Evolutionary conservation across 2,888 invertebrate genomes (phyloP), one percentile per base, ranked within the genome.

Genomic region (Pegoplata infirma): DNA sequence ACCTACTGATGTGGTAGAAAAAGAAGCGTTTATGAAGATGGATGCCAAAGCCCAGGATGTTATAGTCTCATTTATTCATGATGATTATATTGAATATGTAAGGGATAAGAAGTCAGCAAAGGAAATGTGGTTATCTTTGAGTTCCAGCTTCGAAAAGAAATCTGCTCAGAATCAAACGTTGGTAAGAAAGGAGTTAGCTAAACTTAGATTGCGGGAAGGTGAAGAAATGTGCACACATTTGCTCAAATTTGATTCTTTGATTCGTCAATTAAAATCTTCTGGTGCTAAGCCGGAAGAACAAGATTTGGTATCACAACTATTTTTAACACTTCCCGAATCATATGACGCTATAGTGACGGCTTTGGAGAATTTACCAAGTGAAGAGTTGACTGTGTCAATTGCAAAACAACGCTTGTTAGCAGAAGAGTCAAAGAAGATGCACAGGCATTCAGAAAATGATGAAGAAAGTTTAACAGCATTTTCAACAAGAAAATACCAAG

Each of bases 1-100:
- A 6, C 53, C 53, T 14, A 14, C 17, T 21, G 81, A 92, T 82
- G 93, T 93, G 25, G 93, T 6, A 25, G 5, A 25, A 25, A 3
- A 6, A 6, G 25, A 25, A 25, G 25, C 3, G 25, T 25, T 25
- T 6, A 3, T 5, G 6, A 25, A 6, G 25, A 25, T 5, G 25
- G 25, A 25, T 25, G 25, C 49, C 12, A 49, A 49, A 19, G 49
- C 49, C 4, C 12, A 49, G 19, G 12, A 49, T 12, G 8, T 49
- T 12, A 49, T 21, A 21, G 19, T 10, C 19, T n/a, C n/a, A n/a
- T n/a, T n/a, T n/a, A n/a, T n/a, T n/a, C n/a, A n/a, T n/a, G n/a
- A n/a, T n/a, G n/a, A 49, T 49, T 49, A 49, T 21, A 19, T 49
- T 5, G 19, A 49, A 21, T 21, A 21, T 5, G 12, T 49, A 12